Base-by-base conservation (phyloP, 1,140 invertebrate species). In the Ptiloglossa arizonensis region DNA sequence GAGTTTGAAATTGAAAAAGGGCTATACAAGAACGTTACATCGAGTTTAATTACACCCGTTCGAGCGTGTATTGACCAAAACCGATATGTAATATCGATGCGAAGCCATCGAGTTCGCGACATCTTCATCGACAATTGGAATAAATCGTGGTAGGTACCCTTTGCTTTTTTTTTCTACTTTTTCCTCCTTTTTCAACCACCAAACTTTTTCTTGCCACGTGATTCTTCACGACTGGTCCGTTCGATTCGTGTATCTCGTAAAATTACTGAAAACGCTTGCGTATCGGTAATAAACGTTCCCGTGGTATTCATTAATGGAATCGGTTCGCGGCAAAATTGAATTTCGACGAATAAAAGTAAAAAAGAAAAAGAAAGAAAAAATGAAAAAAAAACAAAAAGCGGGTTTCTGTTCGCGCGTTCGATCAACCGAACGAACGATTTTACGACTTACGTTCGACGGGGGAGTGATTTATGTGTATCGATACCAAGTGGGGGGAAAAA, bases 11-110 rank as follows among this genome's bases (percentile, higher is more conserved):
- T 50, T 52, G 48, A 52, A 32, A 73, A 54, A 27, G 24, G 13
- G 35, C 44, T n/a, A 56, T 13, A 13, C 35, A 24, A 54, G 17
- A 19, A 19, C 50, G 35, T 66, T 41, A 44, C 60, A 19, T 46
- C 6, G 3, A 44, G 35, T 32, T 74, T 74, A 66, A 66, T 74
- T 74, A 74, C 35, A 56, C 38, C 27, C 27, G 52, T 41, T 24
- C 41, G 22, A 15, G 6, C 24, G 46, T 24, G n/a, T 44, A 56
- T 56, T 74, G 71, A n/a, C 62, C 71, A 56, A 74, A 66, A 74
- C 66, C 71, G 62, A 74, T 66, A 74, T 24, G 48, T 56, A 67
- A 74, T 66, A 74, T 74, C 62, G 22, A 74, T 41, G 38, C n/a
- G 56, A 74, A 74, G 62, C 48, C 24, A 24, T 46, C 38, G 1